Percentiles rank a stretch among this genome's conserved stretches.
Evolutionary conservation across 2,113 vertebrate species (phyloP).

Genomic region (Gasterosteus aculeatus): DNA sequence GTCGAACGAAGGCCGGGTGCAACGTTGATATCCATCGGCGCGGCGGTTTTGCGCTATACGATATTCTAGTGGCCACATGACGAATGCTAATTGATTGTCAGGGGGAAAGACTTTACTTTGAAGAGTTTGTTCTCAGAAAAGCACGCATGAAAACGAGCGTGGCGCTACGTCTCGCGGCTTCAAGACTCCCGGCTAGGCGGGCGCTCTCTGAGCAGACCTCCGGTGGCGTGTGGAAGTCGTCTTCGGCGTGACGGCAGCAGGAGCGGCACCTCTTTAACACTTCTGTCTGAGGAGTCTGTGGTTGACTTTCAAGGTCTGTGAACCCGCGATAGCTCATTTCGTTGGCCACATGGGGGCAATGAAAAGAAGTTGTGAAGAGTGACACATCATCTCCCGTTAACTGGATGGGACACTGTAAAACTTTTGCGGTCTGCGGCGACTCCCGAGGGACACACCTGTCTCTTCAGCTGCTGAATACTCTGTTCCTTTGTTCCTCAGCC

Average conservation of each 20-base stretch:
- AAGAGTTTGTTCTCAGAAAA: neutral
- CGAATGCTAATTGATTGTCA: neutral
- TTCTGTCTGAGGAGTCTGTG: neutral
- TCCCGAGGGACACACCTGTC: neutral
- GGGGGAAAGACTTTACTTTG: neutral
- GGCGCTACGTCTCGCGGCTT: no score
- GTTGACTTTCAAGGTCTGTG: neutral
- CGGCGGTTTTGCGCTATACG: neutral
- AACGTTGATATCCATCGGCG: slow-evolving; percentile 33
- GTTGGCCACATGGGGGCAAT: neutral
- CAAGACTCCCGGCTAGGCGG: no score
- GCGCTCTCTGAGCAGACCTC: no score
- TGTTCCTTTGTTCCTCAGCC: neutral
- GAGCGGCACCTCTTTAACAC: neutral
- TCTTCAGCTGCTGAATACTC: neutral
- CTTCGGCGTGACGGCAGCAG: neutral
- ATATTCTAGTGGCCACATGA: slow-evolving; percentile 1
- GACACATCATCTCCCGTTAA: neutral
- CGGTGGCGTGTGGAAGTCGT: neutral
- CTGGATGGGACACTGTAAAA: neutral
- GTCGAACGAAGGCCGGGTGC: slow-evolving; percentile 41
- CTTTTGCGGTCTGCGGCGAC: neutral
- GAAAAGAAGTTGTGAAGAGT: neutral
- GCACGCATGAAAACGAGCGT: neutral
- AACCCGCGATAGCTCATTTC: neutral